phyloP scores from a whole-genome alignment of 2,797 vertebrate species.

The Prionace glauca region DNA sequence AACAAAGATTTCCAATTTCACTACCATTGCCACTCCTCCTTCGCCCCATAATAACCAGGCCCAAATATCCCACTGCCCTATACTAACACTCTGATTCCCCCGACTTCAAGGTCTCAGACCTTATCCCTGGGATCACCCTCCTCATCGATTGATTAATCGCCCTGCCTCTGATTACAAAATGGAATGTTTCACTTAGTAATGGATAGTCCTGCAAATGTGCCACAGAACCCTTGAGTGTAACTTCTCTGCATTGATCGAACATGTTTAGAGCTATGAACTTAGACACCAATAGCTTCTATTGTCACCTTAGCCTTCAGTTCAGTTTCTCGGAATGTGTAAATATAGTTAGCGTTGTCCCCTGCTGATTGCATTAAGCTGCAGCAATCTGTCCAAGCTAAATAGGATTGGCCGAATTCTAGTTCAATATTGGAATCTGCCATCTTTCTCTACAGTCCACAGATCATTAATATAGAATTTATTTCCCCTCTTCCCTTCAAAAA shows the following conservation, averaged over 20 bases:
- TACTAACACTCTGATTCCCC: not conserved
- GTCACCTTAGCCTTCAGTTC: not conserved
- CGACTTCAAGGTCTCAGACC: not conserved
- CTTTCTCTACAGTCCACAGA: not conserved
- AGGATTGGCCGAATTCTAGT: not conserved
- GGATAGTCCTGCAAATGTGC: not conserved
- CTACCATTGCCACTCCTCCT: too few species aligned
- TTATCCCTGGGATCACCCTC: not conserved
- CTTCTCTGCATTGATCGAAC: not conserved
- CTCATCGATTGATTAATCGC: too few species aligned
- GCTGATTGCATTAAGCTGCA: not conserved
- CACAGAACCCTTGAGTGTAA: not conserved
- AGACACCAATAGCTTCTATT: not conserved
- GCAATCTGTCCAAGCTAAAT: not conserved
- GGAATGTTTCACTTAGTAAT: not conserved
- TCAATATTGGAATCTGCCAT: not conserved
- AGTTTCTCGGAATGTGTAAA: not conserved
- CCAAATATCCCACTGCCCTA: not conserved
- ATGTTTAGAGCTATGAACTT: not conserved
- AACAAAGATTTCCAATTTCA: not conserved
- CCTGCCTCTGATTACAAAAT: not conserved
- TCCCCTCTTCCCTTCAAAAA: too few species aligned
- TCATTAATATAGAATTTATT: not conserved
- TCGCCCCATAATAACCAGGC: not conserved
- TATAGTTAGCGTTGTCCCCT: not conserved